Evolutionary conservation across 2,888 invertebrate genomes (phyloP).

Genomic region (Drosophila paramelanica): DNA sequence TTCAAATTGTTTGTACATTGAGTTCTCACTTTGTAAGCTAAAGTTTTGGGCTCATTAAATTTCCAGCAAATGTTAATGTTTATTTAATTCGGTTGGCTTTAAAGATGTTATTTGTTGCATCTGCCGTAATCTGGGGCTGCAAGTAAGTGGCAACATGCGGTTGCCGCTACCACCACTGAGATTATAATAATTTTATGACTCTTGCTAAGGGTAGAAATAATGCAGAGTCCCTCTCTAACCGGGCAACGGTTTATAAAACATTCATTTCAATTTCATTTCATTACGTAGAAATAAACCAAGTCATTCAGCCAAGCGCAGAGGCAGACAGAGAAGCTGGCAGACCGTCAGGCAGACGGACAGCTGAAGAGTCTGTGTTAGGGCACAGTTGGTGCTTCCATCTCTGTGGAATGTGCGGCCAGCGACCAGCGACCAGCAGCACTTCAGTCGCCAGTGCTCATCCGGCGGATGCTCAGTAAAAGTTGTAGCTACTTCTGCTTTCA

Average conservation of each 20-base stretch:
- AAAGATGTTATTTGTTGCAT: constrained; percentile 17
- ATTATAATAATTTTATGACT: constrained; percentile 59
- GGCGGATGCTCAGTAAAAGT: constrained; percentile 73
- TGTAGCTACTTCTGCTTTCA: constrained; percentile 33
- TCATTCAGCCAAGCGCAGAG: constrained; percentile 53
- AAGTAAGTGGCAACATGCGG: constrained; percentile 31
- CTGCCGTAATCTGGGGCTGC: constrained; percentile 9
- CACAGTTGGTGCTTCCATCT: constrained; percentile 36
- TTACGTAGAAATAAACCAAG: constrained; percentile 78
- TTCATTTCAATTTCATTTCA: constrained; percentile 81
- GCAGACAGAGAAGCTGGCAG: constrained; percentile 8
- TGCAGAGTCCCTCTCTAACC: constrained; percentile 31
- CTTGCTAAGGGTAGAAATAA: constrained; percentile 18
- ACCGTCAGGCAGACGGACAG: constrained; percentile 9
- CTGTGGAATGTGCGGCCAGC: constrained; percentile 21
- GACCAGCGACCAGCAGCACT: constrained; percentile 13
- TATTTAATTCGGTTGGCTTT: constrained; percentile 7
- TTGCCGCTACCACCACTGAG: constrained; percentile 24
- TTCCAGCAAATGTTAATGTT: constrained; percentile 16
- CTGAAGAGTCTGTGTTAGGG: constrained; percentile 25
- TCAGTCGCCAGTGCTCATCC: constrained; percentile 48
- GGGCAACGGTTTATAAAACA: constrained; percentile 71
- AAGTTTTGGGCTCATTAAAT: constrained; percentile 28
- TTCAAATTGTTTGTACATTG: constrained; percentile 37
- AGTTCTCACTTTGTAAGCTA: constrained; percentile 1